phyloP scores from a whole-genome alignment of 2,113 vertebrate species.

The Pangasianodon hypophthalmus region DNA sequence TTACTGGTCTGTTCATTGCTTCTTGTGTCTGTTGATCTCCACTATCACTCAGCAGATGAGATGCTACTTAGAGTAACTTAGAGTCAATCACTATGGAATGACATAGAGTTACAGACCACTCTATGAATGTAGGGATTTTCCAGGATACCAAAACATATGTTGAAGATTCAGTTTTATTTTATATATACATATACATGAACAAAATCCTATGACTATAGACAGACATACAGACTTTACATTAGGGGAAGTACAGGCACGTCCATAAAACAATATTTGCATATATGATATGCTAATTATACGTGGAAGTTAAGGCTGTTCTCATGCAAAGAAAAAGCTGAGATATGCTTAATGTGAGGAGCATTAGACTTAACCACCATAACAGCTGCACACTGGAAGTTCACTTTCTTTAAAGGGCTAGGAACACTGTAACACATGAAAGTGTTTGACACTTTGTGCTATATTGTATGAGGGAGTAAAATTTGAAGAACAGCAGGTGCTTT shows the following conservation, averaged over 20 bases:
- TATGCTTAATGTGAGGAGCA: slow-evolving; percentile 21
- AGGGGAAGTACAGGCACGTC: slow-evolving; percentile 38
- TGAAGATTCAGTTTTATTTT: background rate
- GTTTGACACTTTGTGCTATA: background rate
- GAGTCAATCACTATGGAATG: background rate
- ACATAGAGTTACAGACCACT: background rate
- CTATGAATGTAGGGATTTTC: background rate
- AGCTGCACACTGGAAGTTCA: slow-evolving; percentile 7
- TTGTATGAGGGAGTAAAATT: background rate
- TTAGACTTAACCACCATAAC: slow-evolving; percentile 35
- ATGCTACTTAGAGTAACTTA: background rate
- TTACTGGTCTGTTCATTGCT: background rate
- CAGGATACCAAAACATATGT: background rate
- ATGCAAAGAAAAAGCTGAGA: slow-evolving; percentile 19
- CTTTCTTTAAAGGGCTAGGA: slow-evolving; percentile 28
- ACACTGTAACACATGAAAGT: background rate
- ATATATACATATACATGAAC: background rate
- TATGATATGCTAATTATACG: slow-evolving; percentile 52
- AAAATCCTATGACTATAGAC: background rate
- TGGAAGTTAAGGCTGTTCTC: slow-evolving; percentile 26
- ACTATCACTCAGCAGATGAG: background rate
- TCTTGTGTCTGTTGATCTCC: background rate
- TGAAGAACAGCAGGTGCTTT: background rate
- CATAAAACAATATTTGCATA: slow-evolving; percentile 47
- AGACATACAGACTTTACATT: slow-evolving; percentile 34